A percentile compares a stretch with the other conserved stretches of the same genome.
Conservation (phyloP, 53 echinoderm and acorn worm genomes). For the Stichopus horrens region DNA sequence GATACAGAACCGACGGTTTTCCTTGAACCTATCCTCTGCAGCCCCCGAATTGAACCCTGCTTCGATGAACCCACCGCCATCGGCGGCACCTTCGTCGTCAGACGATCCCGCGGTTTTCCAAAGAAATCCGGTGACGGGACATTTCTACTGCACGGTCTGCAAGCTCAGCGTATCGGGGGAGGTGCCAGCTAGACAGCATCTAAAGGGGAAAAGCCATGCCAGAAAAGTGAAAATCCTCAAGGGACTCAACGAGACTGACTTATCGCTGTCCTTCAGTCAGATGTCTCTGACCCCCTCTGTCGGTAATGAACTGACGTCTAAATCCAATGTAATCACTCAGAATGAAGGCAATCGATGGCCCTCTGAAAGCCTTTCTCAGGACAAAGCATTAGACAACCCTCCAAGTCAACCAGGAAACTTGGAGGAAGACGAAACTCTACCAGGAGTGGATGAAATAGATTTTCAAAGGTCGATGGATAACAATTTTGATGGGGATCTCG, state of each 20-base stretch:
- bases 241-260: not conserved
- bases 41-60: not conserved
- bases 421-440: not conserved
- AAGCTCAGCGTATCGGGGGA: conserved; percentile 4
- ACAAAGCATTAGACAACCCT: too few relatives aligned
- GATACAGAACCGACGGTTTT: not conserved
- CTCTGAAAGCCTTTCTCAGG: too few relatives aligned
- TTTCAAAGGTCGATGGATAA: not conserved
- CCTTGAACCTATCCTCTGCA: not conserved
- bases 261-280: not conserved
- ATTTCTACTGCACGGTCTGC: conserved; percentile 24
- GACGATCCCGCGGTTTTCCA: conserved; percentile 13
- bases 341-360: too few relatives aligned
- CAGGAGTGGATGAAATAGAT: not conserved
- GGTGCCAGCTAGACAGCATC: conserved; percentile 28
- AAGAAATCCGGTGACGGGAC: conserved; percentile 6
- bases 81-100: not conserved
- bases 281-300: not conserved
- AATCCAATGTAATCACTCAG: too few relatives aligned
- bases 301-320: not conserved
- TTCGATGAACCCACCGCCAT: too few relatives aligned
- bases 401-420: not conserved
- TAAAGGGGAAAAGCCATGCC: conserved; percentile 8
- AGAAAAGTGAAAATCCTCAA: conserved; percentile 1
- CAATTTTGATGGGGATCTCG: not conserved